Conservation (phyloP, 2,888 invertebrate species). For the Lasioglossum oenotherae region DNA sequence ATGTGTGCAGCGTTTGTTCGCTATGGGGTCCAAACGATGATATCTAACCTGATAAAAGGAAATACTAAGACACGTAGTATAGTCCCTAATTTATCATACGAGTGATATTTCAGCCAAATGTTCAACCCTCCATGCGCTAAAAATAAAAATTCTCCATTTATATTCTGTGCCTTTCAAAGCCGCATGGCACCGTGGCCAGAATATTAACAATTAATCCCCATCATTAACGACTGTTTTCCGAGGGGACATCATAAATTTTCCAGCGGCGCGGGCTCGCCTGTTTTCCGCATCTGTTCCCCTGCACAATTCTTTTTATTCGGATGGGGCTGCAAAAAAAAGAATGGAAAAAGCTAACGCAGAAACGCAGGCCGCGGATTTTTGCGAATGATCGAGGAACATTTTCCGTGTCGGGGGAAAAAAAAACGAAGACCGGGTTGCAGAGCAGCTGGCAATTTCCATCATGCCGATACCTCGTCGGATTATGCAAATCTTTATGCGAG, state of each 20-base stretch:
- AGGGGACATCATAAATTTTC: not conserved
- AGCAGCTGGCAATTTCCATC: slow-evolving; percentile 51
- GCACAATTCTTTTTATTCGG: not conserved
- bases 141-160: not conserved
- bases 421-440: slow-evolving; percentile 31
- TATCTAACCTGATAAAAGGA: not conserved
- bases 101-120: not conserved
- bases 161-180: not conserved
- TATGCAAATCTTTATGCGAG: slow-evolving; percentile 63
- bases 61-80: no score
- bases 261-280: not conserved
- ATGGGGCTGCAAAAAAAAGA: not conserved
- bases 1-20: no score
- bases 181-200: not conserved
- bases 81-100: not conserved
- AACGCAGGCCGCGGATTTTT: not conserved
- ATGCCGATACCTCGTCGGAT: slow-evolving; percentile 48
- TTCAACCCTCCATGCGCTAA: not conserved
- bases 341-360: not conserved
- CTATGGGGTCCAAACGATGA: no score
- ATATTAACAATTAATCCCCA: not conserved
- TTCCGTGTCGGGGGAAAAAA: not conserved
- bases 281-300: not conserved
- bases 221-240: not conserved
- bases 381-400: not conserved